Base-by-base conservation (phyloP, 2,888 invertebrate genomes). In the Catocala fraxini region DNA sequence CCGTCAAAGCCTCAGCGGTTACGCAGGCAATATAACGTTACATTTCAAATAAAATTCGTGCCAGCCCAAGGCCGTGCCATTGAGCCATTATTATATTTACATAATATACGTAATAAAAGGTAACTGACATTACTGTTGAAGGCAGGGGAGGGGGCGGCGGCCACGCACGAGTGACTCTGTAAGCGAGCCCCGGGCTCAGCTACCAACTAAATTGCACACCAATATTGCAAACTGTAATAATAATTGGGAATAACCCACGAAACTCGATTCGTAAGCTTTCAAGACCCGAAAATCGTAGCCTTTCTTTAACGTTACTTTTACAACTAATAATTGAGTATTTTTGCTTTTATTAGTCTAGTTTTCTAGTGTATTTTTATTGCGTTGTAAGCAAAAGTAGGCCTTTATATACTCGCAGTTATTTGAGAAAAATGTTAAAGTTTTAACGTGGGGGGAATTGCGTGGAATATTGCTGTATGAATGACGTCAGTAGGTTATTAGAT, bases 91-190 rank as follows among this genome's bases (percentile, higher is more conserved):
- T 81, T 77, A 77, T 78, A 82, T 81, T 82, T 79, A 81, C 81
- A 81, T 82, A 81, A 77, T 80, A 80, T 73, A 74, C 65, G 68
- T 76, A 79, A 80, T 82, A 82, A 84, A 80, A 80, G 74, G 82
- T 79, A 78, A 79, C 77, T 75, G 77, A 78, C 74, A 78, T 79
- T 77, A 75, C 65, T 70, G 68, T 68, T 70, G 54, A 70, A 52
- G 57, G 73, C 64, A 56, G 61, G 46, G 67, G 68, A 71, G 68
- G 68, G 71, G 69, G 71, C 55, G 73, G 69, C 57, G 65, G 73
- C 51, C 66, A 77, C 79, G 79, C 84, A 80, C 78, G 81, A 83
- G 71, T 67, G 73, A 65, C 51, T 65, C 65, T 66, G 63, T 65
- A 48, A 67, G 63, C 66, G 59, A 49, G 51, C 55, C 52, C 49